Evolutionary conservation across 1,140 invertebrate genomes (phyloP), one percentile per base, ranked within the genome.

Genomic region (Ostrea edulis): DNA sequence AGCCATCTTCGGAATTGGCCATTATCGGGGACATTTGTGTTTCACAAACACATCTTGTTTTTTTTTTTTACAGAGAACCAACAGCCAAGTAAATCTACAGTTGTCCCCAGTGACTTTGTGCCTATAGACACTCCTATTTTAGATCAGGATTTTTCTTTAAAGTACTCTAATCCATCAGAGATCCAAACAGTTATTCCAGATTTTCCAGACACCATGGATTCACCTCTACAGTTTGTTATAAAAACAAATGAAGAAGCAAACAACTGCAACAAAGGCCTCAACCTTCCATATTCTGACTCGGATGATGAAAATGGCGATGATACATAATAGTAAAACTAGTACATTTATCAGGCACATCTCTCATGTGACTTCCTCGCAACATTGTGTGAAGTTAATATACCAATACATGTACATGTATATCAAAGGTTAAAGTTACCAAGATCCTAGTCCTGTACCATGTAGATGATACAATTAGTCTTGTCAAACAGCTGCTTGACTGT

Each of bases 91-190:
- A n/a, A 62, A 3, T 62, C 12, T 62, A 0, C 58, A 62, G n/a
- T 0, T 7, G n/a, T 14, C 35, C 4, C 8, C 25, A 4, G 51
- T 54, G 54, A 58, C 29, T 90, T 92, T 84, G 51, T 88, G 14
- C 91, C 90, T 44, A 83, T 92, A 14, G 17, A 51, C 22, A 90
- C 90, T 81, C 91, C 91, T 35, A 85, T 92, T 53, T 87, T 92
- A 44, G 82, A 88, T 7, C 87, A 87, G 29, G 85, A 89, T 22
- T 29, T 8, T 35, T 22, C 55, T 52, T 17, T 8, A 62, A n/a
- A 62, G n/a, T n/a, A 62, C 58, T 62, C 58, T 20, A n/a, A 62
- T 62, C 14, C 58, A 20, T 7, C 58, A 0, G 53, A 53, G 14
- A 25, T 17, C 7, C 0, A 22, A 9, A 44, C 14, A 55, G 84